Evolutionary conservation across 2,888 invertebrate genomes (phyloP), one percentile per base, ranked within the genome.

Genomic region (Podotricha telesiphe): DNA sequence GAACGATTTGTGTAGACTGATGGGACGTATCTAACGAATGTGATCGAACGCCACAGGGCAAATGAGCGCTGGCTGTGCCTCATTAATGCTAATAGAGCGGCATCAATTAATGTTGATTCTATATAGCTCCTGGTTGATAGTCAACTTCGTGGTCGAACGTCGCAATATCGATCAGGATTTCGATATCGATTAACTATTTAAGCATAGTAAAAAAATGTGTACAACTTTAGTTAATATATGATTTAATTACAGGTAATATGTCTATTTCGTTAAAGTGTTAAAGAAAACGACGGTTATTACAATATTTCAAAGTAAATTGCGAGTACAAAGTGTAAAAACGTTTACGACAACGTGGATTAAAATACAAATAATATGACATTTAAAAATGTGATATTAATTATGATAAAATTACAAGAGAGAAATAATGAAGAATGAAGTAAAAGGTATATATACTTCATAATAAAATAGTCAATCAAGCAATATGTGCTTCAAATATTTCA

Each of bases 71-170:
- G 84, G 74, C 82, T 82, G 85, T 73, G 85, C 81, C 86, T 88
- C 88, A 88, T 90, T 88, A 87, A 79, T 82, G 80, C 78, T 88
- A 87, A 89, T 85, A 86, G 87, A 82, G 80, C 76, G 69, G 78
- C 83, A 88, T 90, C 87, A 86, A 87, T 89, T 88, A 84, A 82
- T 83, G 82, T 82, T 84, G 81, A 84, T 85, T 86, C 84, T 86
- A 85, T 85, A 85, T 64, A 53, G 69, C 70, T 62, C 63, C 58
- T 68, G 68, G 72, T 72, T 68, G 69, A 70, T 70, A 53, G 45
- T 42, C 66, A 62, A 68, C 67, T 70, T 68, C 17, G 55, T 50
- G 40, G 51, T 58, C 13, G 22, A 48, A 58, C 19, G n/a, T 37
- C 20, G 59, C 22, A 45, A 42, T 8, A 42, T 59, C 11, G 11